Evolutionary conservation across 1,140 invertebrate genomes (phyloP), one percentile per base, ranked within the genome.

Genomic region (Chironomus tepperi): DNA sequence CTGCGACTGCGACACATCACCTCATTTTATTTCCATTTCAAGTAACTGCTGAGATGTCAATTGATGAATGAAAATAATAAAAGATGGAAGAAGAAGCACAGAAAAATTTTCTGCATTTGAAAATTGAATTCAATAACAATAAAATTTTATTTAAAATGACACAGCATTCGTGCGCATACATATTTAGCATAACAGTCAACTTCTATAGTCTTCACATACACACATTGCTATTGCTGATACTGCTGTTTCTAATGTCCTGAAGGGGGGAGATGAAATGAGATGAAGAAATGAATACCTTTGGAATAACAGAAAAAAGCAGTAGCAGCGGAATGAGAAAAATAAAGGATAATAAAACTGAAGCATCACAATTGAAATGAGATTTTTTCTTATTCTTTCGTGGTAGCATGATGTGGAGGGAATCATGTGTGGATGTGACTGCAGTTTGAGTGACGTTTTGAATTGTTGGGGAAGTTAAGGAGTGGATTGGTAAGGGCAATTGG

Each of bases 41-140:
- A 34, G 24, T 57, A n/a, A 57, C 47, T 57, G 47, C 47, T 57
- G 47, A n/a, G 47, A 57, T 57, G 47, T 57, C 47, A 57, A 57
- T 57, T 34, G 24, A 34, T 34, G 24, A 34, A 34, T 34, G 24
- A 34, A 34, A 34, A 34, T 34, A 34, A 34, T 2, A 34, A 34
- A 34, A 34, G 24, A 34, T 34, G 24, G 24, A 34, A 34, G 24
- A 2, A 34, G 24, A 34, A 34, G 47, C 12, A 12, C 12, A 57
- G 12, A 57, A 57, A 57, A n/a, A 57, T 57, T 57, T 57, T 57
- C 12, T 57, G 47, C 18, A 18, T 9, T 18, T 70, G 9, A 70
- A 67, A 70, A 70, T 70, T 70, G 65, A 70, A 70, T 70, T 70
- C 65, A 70, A 70, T 70, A 18, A 70, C 65, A 70, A 70, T 70